Conservation (phyloP, 1,140 invertebrate genomes). For the Cardiocondyla obscurior region DNA sequence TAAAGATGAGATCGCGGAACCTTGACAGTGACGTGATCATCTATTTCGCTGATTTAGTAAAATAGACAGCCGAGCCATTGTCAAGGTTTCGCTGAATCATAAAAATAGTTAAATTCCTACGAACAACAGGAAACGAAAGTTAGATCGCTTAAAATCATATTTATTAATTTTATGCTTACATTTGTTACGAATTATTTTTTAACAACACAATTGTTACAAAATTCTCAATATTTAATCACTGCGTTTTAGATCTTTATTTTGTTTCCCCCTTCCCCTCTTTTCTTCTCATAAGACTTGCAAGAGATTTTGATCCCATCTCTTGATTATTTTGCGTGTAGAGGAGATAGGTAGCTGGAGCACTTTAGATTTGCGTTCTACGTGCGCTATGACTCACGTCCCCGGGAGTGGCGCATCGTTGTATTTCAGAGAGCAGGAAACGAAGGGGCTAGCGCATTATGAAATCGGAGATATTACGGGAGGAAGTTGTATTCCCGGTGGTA, state of each 20-base stretch:
- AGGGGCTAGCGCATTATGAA: conserved; percentile 64
- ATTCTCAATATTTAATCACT: neutral
- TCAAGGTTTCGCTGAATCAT: neutral
- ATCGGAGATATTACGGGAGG: conserved; percentile 65
- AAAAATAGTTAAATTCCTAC: neutral
- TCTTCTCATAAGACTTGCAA: neutral
- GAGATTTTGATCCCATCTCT: neutral
- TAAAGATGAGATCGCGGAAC: conserved; percentile 19
- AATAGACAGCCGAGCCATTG: neutral
- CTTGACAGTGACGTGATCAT: conserved; percentile 28
- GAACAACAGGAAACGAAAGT: neutral
- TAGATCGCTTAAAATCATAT: neutral
- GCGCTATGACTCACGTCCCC: conserved; percentile 55
- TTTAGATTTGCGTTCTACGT: neutral
- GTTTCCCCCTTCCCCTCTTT: too few relatives aligned
- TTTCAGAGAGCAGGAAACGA: conserved; percentile 54
- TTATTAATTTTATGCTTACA: neutral
- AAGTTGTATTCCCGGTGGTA: conserved; percentile 58
- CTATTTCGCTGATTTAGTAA: neutral
- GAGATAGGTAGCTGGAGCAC: conserved; percentile 20
- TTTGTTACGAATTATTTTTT: neutral
- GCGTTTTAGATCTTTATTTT: neutral
- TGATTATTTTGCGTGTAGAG: neutral
- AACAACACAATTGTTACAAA: neutral
- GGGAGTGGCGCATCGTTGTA: conserved; percentile 32